Evolutionary conservation across 2,797 vertebrate species (phyloP).

Genomic region (Steatocranus sp.): DNA sequence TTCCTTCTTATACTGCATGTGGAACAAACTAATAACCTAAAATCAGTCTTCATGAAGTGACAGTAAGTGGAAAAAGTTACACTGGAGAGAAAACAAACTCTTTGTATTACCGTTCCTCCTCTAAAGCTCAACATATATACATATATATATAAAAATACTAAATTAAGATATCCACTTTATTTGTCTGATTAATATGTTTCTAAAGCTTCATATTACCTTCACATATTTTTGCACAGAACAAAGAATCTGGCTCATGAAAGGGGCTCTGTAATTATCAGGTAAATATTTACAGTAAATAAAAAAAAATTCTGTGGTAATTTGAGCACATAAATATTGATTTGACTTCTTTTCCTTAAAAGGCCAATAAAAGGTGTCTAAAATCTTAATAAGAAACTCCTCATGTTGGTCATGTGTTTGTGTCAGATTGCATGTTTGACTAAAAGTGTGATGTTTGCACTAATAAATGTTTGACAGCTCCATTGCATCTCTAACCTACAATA

Average conservation of each 20-base stretch:
- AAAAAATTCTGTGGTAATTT: not conserved
- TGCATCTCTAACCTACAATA: not conserved
- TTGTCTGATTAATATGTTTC: not conserved
- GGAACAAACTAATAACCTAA: not conserved
- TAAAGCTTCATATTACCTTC: accelerated
- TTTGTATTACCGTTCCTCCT: not conserved
- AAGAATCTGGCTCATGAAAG: accelerated
- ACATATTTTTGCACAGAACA: not conserved
- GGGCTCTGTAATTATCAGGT: not conserved
- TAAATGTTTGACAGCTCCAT: not conserved
- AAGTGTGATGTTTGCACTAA: not conserved
- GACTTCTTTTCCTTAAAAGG: not conserved
- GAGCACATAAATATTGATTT: not conserved
- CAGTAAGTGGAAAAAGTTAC: not conserved
- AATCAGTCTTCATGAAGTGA: not conserved
- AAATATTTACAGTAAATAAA: not conserved
- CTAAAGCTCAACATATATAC: no score
- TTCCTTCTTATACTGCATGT: not conserved
- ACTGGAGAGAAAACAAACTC: not conserved
- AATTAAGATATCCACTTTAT: no score
- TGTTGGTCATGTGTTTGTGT: not conserved
- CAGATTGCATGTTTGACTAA: not conserved
- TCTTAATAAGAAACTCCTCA: accelerated
- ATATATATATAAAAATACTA: no score
- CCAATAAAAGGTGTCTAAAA: not conserved